Percentiles rank a stretch among this genome's conserved stretches.
Conservation (phyloP, 2,113 vertebrate species). For the Microtus pennsylvanicus region DNA sequence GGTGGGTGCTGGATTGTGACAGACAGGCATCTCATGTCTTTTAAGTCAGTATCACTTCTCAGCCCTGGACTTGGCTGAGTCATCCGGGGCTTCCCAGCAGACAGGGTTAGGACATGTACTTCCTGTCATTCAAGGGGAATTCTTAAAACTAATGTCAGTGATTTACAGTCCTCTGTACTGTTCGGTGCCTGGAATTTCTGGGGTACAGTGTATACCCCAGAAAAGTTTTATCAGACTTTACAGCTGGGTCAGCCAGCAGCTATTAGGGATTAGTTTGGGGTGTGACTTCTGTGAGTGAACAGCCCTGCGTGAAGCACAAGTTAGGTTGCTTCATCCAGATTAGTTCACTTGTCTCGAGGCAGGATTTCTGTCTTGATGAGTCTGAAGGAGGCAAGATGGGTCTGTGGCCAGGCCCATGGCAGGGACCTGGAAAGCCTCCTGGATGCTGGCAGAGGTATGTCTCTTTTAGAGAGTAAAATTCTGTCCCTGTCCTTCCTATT, state of each 20-base stretch:
- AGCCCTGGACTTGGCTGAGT: conserved; percentile 72
- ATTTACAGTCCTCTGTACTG: background rate
- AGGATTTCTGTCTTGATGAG: background rate
- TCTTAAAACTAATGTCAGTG: conserved; percentile 42
- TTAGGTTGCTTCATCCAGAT: rapidly evolving
- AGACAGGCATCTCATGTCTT: background rate
- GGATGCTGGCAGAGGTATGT: background rate
- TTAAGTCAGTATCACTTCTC: conserved; percentile 59
- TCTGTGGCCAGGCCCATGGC: background rate
- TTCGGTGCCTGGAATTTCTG: background rate
- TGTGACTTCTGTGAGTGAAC: background rate
- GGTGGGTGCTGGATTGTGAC: background rate
- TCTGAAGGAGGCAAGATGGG: background rate
- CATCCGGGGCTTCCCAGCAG: conserved; percentile 81
- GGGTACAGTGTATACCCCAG: too few relatives aligned
- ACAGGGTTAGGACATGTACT: conserved; percentile 72
- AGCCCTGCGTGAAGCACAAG: rapidly evolving
- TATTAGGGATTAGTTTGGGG: background rate
- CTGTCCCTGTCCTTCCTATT: background rate
- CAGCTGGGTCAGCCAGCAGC: rapidly evolving
- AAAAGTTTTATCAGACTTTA: background rate
- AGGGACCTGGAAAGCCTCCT: background rate
- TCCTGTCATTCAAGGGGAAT: conserved; percentile 83
- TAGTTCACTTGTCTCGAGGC: background rate
- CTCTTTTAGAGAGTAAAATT: background rate